These are phyloP conservation scores for Bellardia bayeri DNA, from an alignment of 2,888 invertebrate genomes.

Conservation along the genomic window DNA sequence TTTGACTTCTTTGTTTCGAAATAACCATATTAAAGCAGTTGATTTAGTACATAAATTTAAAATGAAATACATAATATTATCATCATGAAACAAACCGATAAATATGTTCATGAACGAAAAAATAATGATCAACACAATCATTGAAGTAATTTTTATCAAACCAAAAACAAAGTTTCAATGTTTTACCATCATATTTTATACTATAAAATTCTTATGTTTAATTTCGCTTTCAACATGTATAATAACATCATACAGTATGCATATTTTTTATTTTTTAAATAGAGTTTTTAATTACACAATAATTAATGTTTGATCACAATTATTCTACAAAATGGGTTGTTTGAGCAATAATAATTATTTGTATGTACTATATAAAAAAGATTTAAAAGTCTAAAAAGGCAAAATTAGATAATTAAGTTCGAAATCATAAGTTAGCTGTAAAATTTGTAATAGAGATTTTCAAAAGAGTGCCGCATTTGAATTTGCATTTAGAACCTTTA, in stretches of 20 bases:
- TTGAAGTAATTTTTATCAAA: slow-evolving; percentile 36
- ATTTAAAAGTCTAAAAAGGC: slow-evolving; percentile 30
- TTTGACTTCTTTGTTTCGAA: slow-evolving; percentile 6
- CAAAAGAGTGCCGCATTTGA: not conserved
- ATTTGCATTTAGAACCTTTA: slow-evolving; percentile 18
- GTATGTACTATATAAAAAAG: not conserved
- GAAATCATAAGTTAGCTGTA: slow-evolving; percentile 33
- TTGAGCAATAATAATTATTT: slow-evolving; percentile 49
- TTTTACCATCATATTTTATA: not conserved
- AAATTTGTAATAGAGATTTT: slow-evolving; percentile 3
- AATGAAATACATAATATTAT: slow-evolving; percentile 11
- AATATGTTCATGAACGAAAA: slow-evolving; percentile 32
- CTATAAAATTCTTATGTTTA: slow-evolving; percentile 14
- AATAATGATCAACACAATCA: slow-evolving; percentile 23
- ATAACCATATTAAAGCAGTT: slow-evolving; percentile 28
- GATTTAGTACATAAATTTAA: slow-evolving; percentile 18
- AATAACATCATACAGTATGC: too few species aligned
- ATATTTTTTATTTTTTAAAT: slow-evolving; percentile 34
- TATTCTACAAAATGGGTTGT: slow-evolving; percentile 45
- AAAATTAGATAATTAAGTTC: slow-evolving; percentile 46
- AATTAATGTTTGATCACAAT: slow-evolving; percentile 49
- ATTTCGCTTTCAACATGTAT: not conserved
- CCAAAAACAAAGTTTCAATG: slow-evolving; percentile 36
- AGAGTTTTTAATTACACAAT: slow-evolving; percentile 44
- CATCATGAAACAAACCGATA: slow-evolving; percentile 14